Conservation (phyloP, 2,113 vertebrate species). For the Emydura subglobosa region DNA sequence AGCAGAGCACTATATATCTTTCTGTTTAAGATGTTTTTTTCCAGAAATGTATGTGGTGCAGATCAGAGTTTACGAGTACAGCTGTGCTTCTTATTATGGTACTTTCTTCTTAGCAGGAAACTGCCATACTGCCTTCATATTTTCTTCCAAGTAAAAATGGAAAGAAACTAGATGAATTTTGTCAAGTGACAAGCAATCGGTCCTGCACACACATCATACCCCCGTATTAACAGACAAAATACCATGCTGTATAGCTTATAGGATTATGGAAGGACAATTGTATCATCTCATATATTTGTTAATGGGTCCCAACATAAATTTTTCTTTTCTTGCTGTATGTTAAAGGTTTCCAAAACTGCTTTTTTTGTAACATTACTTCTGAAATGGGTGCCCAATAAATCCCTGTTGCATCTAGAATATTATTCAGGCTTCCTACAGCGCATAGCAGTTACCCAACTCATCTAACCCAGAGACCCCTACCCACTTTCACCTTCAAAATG, state of each 20-base stretch:
- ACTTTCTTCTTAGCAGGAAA: not conserved
- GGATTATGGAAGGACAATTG: not conserved
- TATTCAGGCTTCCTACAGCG: not conserved
- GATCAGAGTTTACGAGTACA: too few relatives aligned
- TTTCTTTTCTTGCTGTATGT: not conserved
- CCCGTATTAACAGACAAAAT: not conserved
- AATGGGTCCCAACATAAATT: not conserved
- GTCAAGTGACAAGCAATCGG: not conserved
- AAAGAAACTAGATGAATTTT: not conserved
- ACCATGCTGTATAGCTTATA: not conserved
- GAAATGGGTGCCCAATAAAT: not conserved
- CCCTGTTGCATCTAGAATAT: not conserved
- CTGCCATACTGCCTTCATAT: fast-evolving
- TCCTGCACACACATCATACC: not conserved
- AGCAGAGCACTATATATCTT: fast-evolving
- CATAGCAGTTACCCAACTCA: not conserved
- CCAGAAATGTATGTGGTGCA: fast-evolving
- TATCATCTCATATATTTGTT: not conserved
- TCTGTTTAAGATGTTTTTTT: fast-evolving
- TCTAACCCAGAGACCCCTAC: not conserved
- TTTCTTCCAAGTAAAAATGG: not conserved
- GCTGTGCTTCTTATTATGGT: not conserved
- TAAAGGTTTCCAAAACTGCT: too few relatives aligned
- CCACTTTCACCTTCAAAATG: not conserved
- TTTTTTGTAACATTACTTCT: not conserved